Conservation (phyloP, 1,140 invertebrate species). For the Cotesia chilonis region DNA sequence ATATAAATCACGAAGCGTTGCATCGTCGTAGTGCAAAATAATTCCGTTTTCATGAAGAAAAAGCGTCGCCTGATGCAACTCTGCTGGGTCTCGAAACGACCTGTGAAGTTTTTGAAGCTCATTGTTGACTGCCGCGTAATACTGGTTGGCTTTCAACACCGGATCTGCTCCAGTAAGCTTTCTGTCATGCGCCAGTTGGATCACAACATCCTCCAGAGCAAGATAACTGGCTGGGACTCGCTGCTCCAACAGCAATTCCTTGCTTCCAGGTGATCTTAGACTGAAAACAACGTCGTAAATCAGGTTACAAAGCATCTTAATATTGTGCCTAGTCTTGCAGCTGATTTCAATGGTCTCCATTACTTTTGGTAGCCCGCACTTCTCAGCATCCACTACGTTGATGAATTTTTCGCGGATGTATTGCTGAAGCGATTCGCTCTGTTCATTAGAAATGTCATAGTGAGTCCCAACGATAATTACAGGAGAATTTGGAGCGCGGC, state of each 20-base stretch:
- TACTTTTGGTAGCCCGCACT: constrained; percentile 92
- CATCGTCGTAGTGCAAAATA: constrained; percentile 97
- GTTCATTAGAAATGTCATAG: constrained; percentile 86
- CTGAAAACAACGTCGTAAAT: constrained; percentile 95
- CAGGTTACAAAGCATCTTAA: constrained; percentile 88
- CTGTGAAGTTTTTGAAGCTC: constrained; percentile 76
- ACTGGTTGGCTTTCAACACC: constrained; percentile 87
- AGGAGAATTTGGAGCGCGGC: constrained; percentile 91
- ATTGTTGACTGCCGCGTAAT: constrained; percentile 75
- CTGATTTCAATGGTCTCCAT: constrained; percentile 93
- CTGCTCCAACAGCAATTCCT: constrained; percentile 91
- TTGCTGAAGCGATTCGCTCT: constrained; percentile 85
- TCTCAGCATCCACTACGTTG: constrained; percentile 93
- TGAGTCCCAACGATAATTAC: constrained; percentile 95
- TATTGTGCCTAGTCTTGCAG: constrained; percentile 90
- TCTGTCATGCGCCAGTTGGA: constrained; percentile 79
- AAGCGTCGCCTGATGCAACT: constrained; percentile 93
- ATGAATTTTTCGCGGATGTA: constrained; percentile 91
- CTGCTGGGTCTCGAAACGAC: constrained; percentile 86
- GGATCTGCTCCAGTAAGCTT: constrained; percentile 78
- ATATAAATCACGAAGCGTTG: constrained; percentile 91
- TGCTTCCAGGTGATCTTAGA: constrained; percentile 87
- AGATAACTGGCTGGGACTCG: constrained; percentile 96
- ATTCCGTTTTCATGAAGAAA: constrained; percentile 98
- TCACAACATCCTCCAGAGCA: constrained; percentile 90